These are phyloP conservation scores for Cepaea hortensis DNA, from an alignment of 2,888 invertebrate genomes.

Conservation along the genomic window DNA sequence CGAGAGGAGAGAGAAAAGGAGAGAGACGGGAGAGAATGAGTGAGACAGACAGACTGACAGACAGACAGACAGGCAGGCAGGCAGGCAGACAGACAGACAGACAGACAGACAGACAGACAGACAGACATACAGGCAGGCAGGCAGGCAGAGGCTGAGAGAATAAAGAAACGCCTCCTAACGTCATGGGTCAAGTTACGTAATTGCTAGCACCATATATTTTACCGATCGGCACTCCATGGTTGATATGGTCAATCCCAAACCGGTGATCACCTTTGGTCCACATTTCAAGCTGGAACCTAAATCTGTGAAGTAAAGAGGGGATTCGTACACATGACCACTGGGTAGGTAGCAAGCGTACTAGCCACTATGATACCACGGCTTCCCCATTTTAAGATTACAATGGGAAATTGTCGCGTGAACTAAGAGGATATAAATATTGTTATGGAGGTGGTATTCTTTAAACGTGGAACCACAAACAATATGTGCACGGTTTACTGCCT, in stretches of 20 bases:
- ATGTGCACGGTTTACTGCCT: too few relatives aligned
- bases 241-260: too few relatives aligned
- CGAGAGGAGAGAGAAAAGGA: too few relatives aligned
- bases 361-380: not conserved
- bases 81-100: not conserved
- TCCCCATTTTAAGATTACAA: not conserved
- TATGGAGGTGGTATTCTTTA: not conserved
- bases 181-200: not conserved
- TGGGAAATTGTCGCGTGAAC: not conserved
- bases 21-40: not conserved
- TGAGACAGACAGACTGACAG: slow-evolving; percentile 8
- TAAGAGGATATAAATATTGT: not conserved
- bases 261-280: too few relatives aligned
- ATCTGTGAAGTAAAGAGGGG: too few relatives aligned
- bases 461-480: too few relatives aligned
- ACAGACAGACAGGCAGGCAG: not conserved
- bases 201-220: too few relatives aligned
- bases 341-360: not conserved
- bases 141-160: not conserved
- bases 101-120: slow-evolving; percentile 5
- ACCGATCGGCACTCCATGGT: too few relatives aligned
- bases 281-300: too few relatives aligned
- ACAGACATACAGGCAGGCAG: not conserved
- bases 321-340: too few relatives aligned
- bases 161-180: not conserved